These are phyloP conservation scores for Stenopsyche tienmushanensis DNA, from an alignment of 1,140 invertebrate genomes.

Conservation along the genomic window DNA sequence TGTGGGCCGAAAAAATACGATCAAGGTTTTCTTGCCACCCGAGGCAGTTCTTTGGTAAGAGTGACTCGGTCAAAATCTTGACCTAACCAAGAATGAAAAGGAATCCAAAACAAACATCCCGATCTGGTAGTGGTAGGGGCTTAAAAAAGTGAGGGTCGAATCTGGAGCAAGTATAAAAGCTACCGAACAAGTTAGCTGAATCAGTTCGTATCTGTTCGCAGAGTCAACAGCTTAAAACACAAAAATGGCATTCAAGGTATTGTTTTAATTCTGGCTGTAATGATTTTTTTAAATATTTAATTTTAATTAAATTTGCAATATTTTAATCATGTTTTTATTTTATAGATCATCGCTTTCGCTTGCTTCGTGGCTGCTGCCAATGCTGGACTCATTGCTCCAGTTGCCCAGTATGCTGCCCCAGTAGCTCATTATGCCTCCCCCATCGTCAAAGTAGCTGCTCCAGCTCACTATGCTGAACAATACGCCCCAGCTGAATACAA, in stretches of 20 bases:
- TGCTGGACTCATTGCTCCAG: conserved; percentile 39
- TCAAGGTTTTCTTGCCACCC: no score
- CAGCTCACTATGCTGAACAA: conserved; percentile 43
- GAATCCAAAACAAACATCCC: background rate
- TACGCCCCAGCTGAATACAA: conserved; percentile 53
- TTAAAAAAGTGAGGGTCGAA: conserved; percentile 8
- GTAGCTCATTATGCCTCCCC: conserved; percentile 18
- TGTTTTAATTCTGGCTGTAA: background rate
- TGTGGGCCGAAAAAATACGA: no score
- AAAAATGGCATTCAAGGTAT: conserved; percentile 41
- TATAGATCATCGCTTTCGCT: conserved; percentile 11
- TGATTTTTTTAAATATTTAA: background rate
- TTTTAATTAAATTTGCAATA: background rate
- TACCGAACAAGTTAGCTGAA: background rate
- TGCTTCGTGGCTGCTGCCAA: conserved; percentile 25
- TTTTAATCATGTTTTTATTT: background rate
- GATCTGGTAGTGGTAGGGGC: background rate
- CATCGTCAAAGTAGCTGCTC: conserved; percentile 41
- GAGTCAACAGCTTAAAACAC: conserved; percentile 24
- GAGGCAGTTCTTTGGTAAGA: no score
- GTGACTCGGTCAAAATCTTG: no score
- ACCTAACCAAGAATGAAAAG: conserved; percentile 4
- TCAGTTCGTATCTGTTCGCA: conserved; percentile 35
- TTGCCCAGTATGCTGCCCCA: conserved; percentile 31
- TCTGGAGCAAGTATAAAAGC: conserved; percentile 34